Evolutionary conservation across 2,797 vertebrate genomes (phyloP).

Genomic region (Numenius phaeopus): DNA sequence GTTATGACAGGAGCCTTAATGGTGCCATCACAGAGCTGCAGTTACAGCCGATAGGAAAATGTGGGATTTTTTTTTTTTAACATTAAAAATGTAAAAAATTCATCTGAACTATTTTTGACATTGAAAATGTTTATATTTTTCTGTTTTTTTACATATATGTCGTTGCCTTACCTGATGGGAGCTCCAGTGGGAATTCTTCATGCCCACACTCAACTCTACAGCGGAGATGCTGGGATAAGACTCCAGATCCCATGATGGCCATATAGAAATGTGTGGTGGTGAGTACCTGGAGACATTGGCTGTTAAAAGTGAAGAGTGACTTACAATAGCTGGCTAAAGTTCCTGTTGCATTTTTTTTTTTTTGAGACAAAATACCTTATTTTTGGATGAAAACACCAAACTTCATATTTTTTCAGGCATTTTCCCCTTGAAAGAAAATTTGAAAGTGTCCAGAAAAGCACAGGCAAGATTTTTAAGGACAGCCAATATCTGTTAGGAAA

Average conservation of each 20-base stretch:
- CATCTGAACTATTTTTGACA: not conserved
- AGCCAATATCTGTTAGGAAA: not conserved
- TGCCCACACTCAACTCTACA: not conserved
- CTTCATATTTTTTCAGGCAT: not conserved
- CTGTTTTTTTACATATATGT: not conserved
- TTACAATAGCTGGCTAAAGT: not conserved
- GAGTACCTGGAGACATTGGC: not conserved
- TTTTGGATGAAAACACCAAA: not conserved
- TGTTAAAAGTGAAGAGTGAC: not conserved
- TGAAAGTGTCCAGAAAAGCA: not conserved
- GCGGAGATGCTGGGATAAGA: not conserved
- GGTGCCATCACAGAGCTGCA: not conserved
- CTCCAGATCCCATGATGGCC: not conserved
- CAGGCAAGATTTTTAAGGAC: not conserved
- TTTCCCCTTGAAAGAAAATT: not conserved
- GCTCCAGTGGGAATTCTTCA: not conserved
- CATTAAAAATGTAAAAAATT: not conserved
- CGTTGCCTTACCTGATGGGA: not conserved
- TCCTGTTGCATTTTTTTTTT: not conserved
- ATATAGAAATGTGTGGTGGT: not conserved
- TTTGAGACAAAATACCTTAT: not conserved
- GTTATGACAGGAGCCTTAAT: not conserved
- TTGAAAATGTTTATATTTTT: not conserved
- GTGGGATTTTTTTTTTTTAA: not conserved
- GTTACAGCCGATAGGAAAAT: not conserved